Percentiles rank a stretch among this genome's conserved stretches.
Conservation (phyloP, 1,140 invertebrate genomes). For the Pectinophora gossypiella region DNA sequence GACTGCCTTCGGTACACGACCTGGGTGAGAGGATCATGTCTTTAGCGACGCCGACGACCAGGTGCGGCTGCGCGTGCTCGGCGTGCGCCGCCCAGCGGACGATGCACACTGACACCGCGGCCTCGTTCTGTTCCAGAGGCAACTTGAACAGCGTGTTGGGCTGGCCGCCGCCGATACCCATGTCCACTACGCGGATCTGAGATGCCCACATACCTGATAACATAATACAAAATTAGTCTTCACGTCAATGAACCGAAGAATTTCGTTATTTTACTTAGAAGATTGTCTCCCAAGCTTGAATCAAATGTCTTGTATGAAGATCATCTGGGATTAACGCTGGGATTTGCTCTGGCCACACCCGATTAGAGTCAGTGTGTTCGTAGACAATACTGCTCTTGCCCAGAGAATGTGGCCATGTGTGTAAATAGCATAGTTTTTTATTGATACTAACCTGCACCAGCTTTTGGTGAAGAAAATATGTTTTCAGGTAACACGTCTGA, state of each 20-base stretch:
- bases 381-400: constrained; percentile 59
- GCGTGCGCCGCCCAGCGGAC: constrained; percentile 69
- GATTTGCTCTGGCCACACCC: constrained; percentile 64
- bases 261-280: too few relatives aligned
- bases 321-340: constrained; percentile 71
- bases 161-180: constrained; percentile 74
- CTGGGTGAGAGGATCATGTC: constrained; percentile 93
- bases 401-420: constrained; percentile 60
- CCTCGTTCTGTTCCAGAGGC: constrained; percentile 96
- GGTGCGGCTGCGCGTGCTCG: constrained; percentile 43
- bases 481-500: constrained; percentile 96
- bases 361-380: constrained; percentile 65
- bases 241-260: too few relatives aligned
- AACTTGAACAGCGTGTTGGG: constrained; percentile 86
- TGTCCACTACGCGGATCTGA: constrained; percentile 92
- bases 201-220: constrained; percentile 99
- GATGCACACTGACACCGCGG: constrained; percentile 89
- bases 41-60: constrained; percentile 83
- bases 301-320: constrained; percentile 59
- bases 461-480: constrained; percentile 96
- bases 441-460: constrained; percentile 89
- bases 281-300: constrained; percentile 67
- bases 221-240: too few relatives aligned
- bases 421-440: not conserved
- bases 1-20: constrained; percentile 85